Conservation (phyloP, 2,888 invertebrate genomes). For the Agrochola circellaris region DNA sequence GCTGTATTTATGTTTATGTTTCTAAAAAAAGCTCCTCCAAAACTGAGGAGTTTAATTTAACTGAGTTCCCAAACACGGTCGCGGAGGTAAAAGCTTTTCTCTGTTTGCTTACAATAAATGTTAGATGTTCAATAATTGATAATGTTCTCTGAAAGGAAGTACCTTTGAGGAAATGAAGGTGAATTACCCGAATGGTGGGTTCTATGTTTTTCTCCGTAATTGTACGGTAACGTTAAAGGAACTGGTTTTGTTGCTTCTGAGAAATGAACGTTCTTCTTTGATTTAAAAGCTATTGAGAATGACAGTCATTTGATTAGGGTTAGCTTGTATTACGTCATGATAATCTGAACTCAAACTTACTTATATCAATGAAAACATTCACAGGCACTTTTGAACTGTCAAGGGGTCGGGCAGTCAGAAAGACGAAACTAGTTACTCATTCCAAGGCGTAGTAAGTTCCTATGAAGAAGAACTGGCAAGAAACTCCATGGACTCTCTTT, state of each 20-base stretch:
- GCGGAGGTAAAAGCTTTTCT: conserved; percentile 54
- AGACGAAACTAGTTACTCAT: neutral
- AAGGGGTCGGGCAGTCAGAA: too few relatives aligned
- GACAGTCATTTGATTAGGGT: too few relatives aligned
- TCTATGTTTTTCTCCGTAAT: conserved; percentile 28
- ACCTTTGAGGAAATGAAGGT: conserved; percentile 29
- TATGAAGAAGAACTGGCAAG: neutral
- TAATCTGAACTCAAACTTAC: too few relatives aligned
- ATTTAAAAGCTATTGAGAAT: neutral
- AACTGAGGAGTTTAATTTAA: conserved; percentile 52
- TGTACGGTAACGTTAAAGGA: neutral
- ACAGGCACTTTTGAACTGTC: too few relatives aligned
- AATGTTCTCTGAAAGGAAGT: conserved; percentile 29
- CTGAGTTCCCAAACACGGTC: conserved; percentile 37
- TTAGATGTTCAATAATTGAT: conserved; percentile 53
- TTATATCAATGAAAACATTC: too few relatives aligned
- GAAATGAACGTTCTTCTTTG: conserved; percentile 1
- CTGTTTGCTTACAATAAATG: conserved; percentile 51
- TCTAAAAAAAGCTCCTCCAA: conserved; percentile 23
- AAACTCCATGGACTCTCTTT: neutral
- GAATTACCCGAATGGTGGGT: neutral
- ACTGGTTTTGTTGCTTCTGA: neutral
- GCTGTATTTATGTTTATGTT: conserved; percentile 33
- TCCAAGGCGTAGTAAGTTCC: neutral
- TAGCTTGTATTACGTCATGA: neutral